These are phyloP conservation scores for Clytia hemisphaerica DNA, from an alignment of 30 jellyfish, hydroid and myxozoan genomes.

Conservation along the genomic window DNA sequence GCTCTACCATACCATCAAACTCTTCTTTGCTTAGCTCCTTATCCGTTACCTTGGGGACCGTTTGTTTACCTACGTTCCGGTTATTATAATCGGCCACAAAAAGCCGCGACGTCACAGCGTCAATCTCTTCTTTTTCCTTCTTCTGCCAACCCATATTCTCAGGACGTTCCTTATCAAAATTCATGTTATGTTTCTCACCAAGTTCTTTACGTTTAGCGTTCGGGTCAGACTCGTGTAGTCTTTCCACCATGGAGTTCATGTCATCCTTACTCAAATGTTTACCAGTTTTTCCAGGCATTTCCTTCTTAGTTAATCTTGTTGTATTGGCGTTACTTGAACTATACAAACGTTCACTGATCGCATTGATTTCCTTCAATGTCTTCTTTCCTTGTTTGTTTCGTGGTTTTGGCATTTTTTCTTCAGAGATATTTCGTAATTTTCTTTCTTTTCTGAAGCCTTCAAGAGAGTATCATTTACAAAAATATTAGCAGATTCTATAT, in stretches of 20 bases:
- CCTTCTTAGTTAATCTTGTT: not conserved
- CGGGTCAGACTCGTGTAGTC: conserved; percentile 2
- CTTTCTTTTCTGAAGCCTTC: no score
- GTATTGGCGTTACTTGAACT: no score
- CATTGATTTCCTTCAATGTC: no score
- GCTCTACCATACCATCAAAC: not conserved
- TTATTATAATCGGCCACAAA: conserved; percentile 6
- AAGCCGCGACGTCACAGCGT: not conserved
- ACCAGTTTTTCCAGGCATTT: not conserved
- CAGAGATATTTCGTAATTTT: no score
- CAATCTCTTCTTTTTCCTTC: not conserved
- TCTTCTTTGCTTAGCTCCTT: not conserved
- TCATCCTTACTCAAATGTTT: not conserved
- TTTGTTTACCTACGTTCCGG: not conserved
- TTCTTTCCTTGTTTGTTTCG: no score
- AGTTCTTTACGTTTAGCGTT: conserved; percentile 1
- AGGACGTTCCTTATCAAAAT: not conserved
- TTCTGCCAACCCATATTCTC: conserved; percentile 13
- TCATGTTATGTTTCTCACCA: not conserved
- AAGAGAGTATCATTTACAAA: no score
- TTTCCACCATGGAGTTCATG: not conserved
- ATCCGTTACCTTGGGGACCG: not conserved
- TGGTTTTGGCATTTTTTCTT: no score
- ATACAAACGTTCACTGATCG: no score
- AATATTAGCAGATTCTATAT: no score